Base-by-base conservation (phyloP, 2,113 vertebrate genomes). In the Prunella fulvescens region DNA sequence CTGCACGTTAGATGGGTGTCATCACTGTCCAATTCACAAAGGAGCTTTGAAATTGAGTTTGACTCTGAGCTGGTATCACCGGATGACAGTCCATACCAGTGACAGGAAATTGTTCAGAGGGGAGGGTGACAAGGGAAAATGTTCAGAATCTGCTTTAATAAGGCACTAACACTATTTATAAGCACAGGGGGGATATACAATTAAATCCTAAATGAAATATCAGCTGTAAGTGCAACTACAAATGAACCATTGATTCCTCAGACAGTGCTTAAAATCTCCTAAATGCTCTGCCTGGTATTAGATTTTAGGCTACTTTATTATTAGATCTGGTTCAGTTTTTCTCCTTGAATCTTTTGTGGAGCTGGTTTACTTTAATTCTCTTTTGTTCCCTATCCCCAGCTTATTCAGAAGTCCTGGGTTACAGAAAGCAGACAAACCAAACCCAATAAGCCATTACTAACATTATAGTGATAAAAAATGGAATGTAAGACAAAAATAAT, bases 131-230 rank as follows among this genome's bases (percentile, higher is more conserved):
- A 44, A 39, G 67, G 35, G 80, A 85, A 74, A 42, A 87, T 76
- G 57, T 61, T 91, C 57, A 69, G 78, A 60, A 84, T 82, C 40
- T 53, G 19, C n/a, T 92, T 85, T 87, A 95, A 72, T 80, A 91
- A 97, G 70, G 45, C 73, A 79, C 37, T 81, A 85, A 64, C 24
- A 25, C 29, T 85, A 56, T 92, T 93, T 93, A 89, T 93, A 87
- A 92, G 39, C 70, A 85, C 37, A 22, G 13, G 24, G 66, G 65
- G 66, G 57, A 87, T 69, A 64, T 48, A 87, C 66, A 87, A 81
- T 92, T 92, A 95, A 89, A 76, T 64, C 39, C 50, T 81, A 89
- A 92, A 81, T 7, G 40, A 92, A 91, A 79, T 79, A 91, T 92
- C 65, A 82, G 31, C 57, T 81, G 25, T 57, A 82, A 95, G 45